A percentile compares a stretch with the other conserved stretches of the same genome.
These are phyloP conservation scores for Amblyteles armatorius DNA, from an alignment of 2,888 invertebrate genomes.

Conservation along the genomic window DNA sequence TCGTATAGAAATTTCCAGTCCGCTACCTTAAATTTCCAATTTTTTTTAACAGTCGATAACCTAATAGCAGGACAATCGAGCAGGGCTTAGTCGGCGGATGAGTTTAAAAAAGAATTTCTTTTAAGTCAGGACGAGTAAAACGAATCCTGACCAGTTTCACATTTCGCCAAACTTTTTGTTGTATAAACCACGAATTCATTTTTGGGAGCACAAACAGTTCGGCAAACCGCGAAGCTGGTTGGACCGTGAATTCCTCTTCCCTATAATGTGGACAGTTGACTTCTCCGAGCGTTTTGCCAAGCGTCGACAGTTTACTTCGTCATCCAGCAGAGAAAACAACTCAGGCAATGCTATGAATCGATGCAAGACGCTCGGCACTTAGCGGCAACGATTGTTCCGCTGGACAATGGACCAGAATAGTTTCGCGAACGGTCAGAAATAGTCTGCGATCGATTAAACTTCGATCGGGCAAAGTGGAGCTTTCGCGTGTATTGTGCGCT, in stretches of 20 bases:
- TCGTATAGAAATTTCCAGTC: too few relatives aligned
- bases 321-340: not conserved
- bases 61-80: too few relatives aligned
- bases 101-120: too few relatives aligned
- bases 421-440: slow-evolving; percentile 42
- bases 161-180: not conserved
- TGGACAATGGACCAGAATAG: not conserved
- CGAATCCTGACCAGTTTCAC: not conserved
- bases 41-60: too few relatives aligned
- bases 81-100: too few relatives aligned
- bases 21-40: too few relatives aligned
- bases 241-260: not conserved
- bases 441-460: slow-evolving; percentile 3
- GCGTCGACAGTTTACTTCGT: not conserved
- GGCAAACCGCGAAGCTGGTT: too few relatives aligned
- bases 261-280: not conserved
- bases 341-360: not conserved
- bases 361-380: not conserved
- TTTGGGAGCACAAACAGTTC: not conserved
- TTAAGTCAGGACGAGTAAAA: not conserved
- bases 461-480: slow-evolving; percentile 37
- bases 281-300: not conserved
- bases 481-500: slow-evolving; percentile 10
- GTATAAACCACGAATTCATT: not conserved
- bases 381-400: not conserved